A percentile compares a stretch with the other conserved stretches of the same genome.
phyloP scores from a whole-genome alignment of 2,797 vertebrate species.

The Xenops minutus region DNA sequence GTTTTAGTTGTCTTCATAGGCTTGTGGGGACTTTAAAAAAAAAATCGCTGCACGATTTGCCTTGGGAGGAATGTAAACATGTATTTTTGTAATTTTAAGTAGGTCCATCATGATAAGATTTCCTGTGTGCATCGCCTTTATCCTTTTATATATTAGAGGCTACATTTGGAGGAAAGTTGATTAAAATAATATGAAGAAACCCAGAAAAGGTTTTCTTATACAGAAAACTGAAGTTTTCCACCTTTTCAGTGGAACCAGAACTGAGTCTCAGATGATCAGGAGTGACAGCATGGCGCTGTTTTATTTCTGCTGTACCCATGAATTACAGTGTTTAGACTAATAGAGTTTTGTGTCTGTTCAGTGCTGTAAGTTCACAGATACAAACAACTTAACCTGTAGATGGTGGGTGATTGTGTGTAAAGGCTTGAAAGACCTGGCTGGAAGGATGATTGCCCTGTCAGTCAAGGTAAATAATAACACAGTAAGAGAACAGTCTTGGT shows the following conservation, averaged over 20 bases:
- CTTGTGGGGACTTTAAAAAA: background rate
- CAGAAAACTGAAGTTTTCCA: background rate
- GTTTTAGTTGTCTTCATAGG: accelerated
- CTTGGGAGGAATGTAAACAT: background rate
- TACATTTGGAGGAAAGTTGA: background rate
- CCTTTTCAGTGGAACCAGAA: background rate
- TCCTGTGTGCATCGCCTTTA: background rate
- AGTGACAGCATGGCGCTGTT: background rate
- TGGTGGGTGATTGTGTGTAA: background rate
- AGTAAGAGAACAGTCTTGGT: background rate
- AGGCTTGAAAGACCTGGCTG: background rate
- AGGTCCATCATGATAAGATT: background rate
- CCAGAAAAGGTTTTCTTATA: background rate
- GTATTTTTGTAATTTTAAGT: background rate
- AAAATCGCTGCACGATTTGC: background rate
- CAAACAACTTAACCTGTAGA: background rate
- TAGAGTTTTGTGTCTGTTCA: background rate
- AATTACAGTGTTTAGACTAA: background rate
- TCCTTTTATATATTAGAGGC: background rate
- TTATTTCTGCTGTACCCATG: background rate
- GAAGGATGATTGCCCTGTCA: background rate
- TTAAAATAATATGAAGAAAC: background rate
- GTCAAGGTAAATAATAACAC: background rate
- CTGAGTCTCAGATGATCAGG: background rate
- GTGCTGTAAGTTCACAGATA: background rate